A percentile compares a stretch with the other conserved stretches of the same genome.
phyloP scores from a whole-genome alignment of 1,140 invertebrate genomes.

The Drosophila pectinifera region DNA sequence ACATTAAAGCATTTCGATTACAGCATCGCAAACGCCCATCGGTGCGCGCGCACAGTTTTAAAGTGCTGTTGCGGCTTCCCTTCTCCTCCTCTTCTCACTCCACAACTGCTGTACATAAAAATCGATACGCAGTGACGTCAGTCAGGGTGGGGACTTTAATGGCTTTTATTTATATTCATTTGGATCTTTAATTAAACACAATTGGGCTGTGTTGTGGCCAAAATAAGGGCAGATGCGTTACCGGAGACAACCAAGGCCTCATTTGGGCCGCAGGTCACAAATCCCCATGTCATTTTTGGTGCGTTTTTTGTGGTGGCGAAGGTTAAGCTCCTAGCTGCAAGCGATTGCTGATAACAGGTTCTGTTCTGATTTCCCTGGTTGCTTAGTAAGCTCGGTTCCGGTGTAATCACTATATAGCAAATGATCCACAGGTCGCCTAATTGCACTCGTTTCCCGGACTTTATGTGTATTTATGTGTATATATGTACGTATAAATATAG shows the following conservation, averaged over 20 bases:
- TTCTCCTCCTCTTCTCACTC: slow-evolving; percentile 9
- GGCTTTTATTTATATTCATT: slow-evolving; percentile 21
- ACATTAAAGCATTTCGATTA: slow-evolving; percentile 29
- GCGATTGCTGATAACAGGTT: background rate
- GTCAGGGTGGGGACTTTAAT: slow-evolving; percentile 42
- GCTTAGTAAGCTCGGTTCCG: background rate
- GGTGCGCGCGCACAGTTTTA: slow-evolving; percentile 55
- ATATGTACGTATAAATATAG: slow-evolving; percentile 5
- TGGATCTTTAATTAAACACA: slow-evolving; percentile 4
- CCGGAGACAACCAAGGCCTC: slow-evolving; percentile 98
- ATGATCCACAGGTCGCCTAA: slow-evolving; percentile 22
- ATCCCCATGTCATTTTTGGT: slow-evolving; percentile 93
- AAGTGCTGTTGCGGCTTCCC: slow-evolving; percentile 21
- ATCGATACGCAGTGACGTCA: slow-evolving; percentile 78
- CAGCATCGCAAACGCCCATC: slow-evolving; percentile 50
- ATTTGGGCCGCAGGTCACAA: slow-evolving; percentile 98
- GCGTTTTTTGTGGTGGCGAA: background rate
- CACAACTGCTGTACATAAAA: slow-evolving; percentile 60
- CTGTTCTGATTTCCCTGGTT: background rate
- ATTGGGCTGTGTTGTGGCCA: background rate
- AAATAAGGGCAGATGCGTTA: slow-evolving; percentile 85
- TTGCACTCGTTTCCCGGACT: slow-evolving; percentile 6
- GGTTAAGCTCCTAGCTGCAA: background rate
- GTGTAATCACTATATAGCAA: background rate
- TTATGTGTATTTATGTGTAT: slow-evolving; percentile 19